Base-by-base conservation (phyloP, 2,888 invertebrate species). In the Beris chalybata region DNA sequence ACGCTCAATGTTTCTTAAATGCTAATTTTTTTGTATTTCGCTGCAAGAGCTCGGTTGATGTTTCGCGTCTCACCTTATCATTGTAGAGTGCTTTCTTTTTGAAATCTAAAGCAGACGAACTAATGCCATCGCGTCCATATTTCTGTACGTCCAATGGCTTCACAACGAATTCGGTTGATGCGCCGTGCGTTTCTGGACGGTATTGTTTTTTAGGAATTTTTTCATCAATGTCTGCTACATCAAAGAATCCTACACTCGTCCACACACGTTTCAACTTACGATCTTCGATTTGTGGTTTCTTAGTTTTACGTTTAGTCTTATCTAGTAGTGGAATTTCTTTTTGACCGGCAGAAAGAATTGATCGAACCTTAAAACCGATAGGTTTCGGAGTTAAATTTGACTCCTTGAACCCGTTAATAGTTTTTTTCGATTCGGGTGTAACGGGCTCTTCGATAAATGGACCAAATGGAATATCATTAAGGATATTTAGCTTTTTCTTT, bases 171-270 rank as follows among this genome's bases (percentile, higher is more conserved):
- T 50, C 61, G 2, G 61, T 61, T 7, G 13, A 15, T 50, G 61
- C 61, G 9, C 52, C 52, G 9, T 13, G 50, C 22, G 61, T 15
- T 15, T 32, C 30, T 3, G 52, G 52, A 3, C 38, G 38, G 9
- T 38, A 38, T 38, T 38, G 38, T 38, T 38, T 5, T 38, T 38
- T 38, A 5, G 9, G 1, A 5, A 9, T 5, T 38, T 38, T 38
- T 7, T 38, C 13, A 13, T 52, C 43, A 6, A 15, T 38, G 9
- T 61, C 52, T 12, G 31, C 50, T 7, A 61, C 61, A 11, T 61
- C 13, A 22, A 61, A 61, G 22, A 38, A 61, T 22, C 61, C 61
- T 9, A 38, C 13, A 43, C 47, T 32, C 3, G 61, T 61, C 61
- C 61, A 61, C 22, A 61, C 61, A 22, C 32, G 11, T n/a, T n/a